Base-by-base conservation (phyloP, 2,888 invertebrate genomes). In the Arrhopalites spinosus region DNA sequence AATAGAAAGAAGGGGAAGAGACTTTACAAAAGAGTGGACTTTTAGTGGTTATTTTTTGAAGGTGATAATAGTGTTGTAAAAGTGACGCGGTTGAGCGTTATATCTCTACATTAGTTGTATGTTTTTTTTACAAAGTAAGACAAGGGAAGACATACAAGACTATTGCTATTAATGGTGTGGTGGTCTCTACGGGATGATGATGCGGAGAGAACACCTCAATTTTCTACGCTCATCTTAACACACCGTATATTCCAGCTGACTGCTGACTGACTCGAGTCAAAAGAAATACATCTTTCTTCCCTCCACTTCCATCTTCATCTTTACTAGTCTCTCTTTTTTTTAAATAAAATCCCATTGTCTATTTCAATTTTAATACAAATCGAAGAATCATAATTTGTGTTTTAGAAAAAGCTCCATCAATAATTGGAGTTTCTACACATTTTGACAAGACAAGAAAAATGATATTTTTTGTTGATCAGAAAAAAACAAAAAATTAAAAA, bases 11-110 rank as follows among this genome's bases (percentile, higher is more conserved):
- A 8, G 20, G 25, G 11, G 25, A 7, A 59, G 59, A 59, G 59
- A 13, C n/a, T 50, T 11, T 7, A 3, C 11, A 3, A 7, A 3
- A 36, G 3, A 36, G 50, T 50, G 15, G 17, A n/a, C 17, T 61
- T 61, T 61, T 8, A 23, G 2, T 11, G 25, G 29, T 27, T 25
- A 15, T 30, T 30, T 3, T 68, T 47, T 56, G 20, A 59, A 78
- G 78, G 77, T 79, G 79, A 81, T 80, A 81, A 80, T 78, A 78
- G 76, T 77, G 73, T 50, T 77, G 77, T 80, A 77, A 70, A 70
- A 59, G 59, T 59, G 59, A 59, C 20, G 17, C 2, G 59, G 23
- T 59, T 59, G 59, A 59, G 59, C 20, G 50, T 50, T 36, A 36
- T 36, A 36, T 36, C 3, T 36, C 36, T 36, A 36, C 23, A 20